Percentiles rank a stretch among this genome's conserved stretches.
These are phyloP conservation scores for Pluvialis apricaria DNA, from an alignment of 2,113 vertebrate species.

Conservation along the genomic window DNA sequence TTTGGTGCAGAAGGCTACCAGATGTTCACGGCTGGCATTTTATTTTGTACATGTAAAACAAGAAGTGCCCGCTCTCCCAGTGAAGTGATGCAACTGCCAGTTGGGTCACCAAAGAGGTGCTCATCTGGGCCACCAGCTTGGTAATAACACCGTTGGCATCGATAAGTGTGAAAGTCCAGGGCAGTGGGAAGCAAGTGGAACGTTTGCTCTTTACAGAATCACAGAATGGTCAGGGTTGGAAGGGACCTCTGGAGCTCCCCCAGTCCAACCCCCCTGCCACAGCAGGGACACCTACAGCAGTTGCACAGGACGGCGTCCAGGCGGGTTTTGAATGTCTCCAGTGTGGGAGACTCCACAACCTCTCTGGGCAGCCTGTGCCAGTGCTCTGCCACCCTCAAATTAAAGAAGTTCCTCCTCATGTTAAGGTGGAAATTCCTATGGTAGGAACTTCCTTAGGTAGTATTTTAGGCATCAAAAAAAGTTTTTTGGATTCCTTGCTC, in stretches of 20 bases:
- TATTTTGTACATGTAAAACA: neutral
- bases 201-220: neutral
- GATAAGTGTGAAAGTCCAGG: neutral
- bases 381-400: no score
- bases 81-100: fast-evolving
- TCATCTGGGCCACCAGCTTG: neutral
- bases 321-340: no score
- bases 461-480: neutral
- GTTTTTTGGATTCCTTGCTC: neutral
- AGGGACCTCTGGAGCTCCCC: no score
- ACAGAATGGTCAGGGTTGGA: no score
- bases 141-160: fast-evolving
- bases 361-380: no score
- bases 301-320: no score
- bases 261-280: no score
- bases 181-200: neutral
- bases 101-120: neutral
- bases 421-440: no score
- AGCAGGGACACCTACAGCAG: no score
- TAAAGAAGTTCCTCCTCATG: no score
- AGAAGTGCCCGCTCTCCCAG: neutral
- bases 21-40: neutral
- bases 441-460: no score
- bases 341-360: no score
- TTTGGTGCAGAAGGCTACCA: neutral